A percentile compares a stretch with the other conserved stretches of the same genome.
These are phyloP conservation scores for Drosophila suzukii DNA, from an alignment of 1,140 invertebrate species.

Conservation along the genomic window DNA sequence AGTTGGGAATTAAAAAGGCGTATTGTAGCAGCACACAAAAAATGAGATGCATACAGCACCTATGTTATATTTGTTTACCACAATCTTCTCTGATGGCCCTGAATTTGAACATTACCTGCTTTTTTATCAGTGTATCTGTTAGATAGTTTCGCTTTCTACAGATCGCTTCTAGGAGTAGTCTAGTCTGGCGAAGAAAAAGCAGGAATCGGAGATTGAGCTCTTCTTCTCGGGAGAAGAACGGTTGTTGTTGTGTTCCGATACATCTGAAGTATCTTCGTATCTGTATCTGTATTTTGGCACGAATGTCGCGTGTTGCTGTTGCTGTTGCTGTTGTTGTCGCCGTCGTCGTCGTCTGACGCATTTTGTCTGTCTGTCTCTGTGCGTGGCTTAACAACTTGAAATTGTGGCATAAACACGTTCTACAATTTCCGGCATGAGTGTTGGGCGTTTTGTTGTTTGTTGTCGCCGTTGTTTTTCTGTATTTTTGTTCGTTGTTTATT, in stretches of 20 bases:
- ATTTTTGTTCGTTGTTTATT: conserved; percentile 51
- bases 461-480: conserved; percentile 42
- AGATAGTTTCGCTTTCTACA: conserved; percentile 43
- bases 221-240: conserved; percentile 15
- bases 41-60: too few species aligned
- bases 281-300: conserved; percentile 62
- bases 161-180: conserved; percentile 27
- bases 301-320: conserved; percentile 66
- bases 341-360: conserved; percentile 37
- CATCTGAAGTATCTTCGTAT: conserved; percentile 7
- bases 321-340: conserved; percentile 20
- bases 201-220: conserved; percentile 16
- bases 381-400: conserved; percentile 82
- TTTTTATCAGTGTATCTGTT: neutral
- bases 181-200: neutral
- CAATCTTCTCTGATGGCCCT: too few species aligned
- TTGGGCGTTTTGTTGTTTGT: conserved; percentile 62
- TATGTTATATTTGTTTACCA: too few species aligned
- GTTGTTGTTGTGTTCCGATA: conserved; percentile 21
- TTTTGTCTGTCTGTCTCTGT: conserved; percentile 50
- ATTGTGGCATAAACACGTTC: conserved; percentile 82
- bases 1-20: neutral
- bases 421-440: conserved; percentile 80
- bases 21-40: too few species aligned
- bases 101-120: neutral